Evolutionary conservation across 2,888 invertebrate species (phyloP), one percentile per base, ranked within the genome.

Genomic region (Calephelis perditalis): DNA sequence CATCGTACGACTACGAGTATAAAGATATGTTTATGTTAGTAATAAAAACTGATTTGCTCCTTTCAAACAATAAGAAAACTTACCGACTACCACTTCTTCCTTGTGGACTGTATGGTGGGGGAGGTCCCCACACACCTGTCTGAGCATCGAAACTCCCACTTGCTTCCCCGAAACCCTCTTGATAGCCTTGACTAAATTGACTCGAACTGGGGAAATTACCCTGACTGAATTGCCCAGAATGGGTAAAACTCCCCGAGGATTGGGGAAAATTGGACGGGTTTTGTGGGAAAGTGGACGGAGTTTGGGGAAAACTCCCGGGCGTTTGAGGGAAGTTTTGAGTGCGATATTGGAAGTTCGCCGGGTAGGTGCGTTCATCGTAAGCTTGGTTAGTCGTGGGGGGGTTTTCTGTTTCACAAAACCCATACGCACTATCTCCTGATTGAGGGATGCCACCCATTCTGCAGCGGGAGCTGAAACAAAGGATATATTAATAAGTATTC

Each of bases 91-190:
- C 84, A 62, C 75, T 80, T 3, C 89, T 72, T 2, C 96, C 96
- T 46, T 95, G 95, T 58, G 96, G 95, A 63, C 96, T 96, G 75
- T 97, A 97, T 0, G 97, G 97, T 0, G 97, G 97, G 0, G 97
- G 97, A 0, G 97, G 97, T 0, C 96, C 97, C 97, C 97, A 97
- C 15, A 85, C 84, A 0, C 87, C 96, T 77, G 84, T 93, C 81
- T 76, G 92, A 63, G 75, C 92, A 74, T 71, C 94, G 84, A 72
- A 93, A 84, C 74, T 93, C 73, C 79, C 94, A 68, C 75, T 92
- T 67, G 76, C 87, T 78, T 74, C 93, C 36, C 94, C 92, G 70
- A 93, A 94, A 1, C 89, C 89, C 88, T 91, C 67, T 44, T 63
- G 54, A 76, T 79, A 47, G 76, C 78, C 57, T 81, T 83, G 52